Base-by-base conservation (phyloP, 2,113 vertebrate species). In the Glaucidium brasilianum region DNA sequence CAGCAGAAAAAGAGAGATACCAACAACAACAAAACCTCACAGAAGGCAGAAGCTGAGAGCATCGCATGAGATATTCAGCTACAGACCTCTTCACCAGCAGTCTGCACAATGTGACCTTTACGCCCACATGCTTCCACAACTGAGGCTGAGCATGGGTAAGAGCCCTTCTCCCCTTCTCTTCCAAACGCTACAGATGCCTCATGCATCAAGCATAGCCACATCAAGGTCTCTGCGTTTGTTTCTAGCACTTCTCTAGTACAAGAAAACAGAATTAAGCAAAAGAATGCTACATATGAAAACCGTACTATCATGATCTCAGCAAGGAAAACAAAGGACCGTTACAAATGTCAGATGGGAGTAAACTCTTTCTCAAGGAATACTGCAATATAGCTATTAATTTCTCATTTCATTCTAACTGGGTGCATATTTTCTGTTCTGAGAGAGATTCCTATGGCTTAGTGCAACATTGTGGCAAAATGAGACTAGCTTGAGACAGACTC, bases 381-480 rank as follows among this genome's bases (percentile, higher is more conserved):
- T 43, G 21, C 20, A 64, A 66, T 72, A 12, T 32, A 90, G 79
- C 21, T 60, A 74, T 22, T 85, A 60, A 83, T 76, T 83, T 85
- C 74, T 62, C 30, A 30, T 90, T 94, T 94, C 37, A 50, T 73
- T 43, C 53, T 53, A 90, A 74, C 21, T 30, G 12, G 15, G 6
- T 15, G 18, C 13, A n/a, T 43, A 56, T 67, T 60, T 93, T 94
- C 45, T 63, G 25, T 81, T 89, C 80, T 50, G 20, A 92, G 27
- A 63, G 30, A 64, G n/a, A 75, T 25, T 88, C 35, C 22, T 41
- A 34, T 5, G 6, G 14, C 41, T 91, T 35, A 64, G 64, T 41
- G 29, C 39, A 96, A 96, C 89, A 21, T 7, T 92, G 50, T 78
- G 88, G 84, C 53, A 72, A 96, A 97, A 76, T 9, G 23, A 83